Percentiles rank a stretch among this genome's conserved stretches.
phyloP scores from a whole-genome alignment of 2,797 vertebrate genomes.

The Muscicapa striata region DNA sequence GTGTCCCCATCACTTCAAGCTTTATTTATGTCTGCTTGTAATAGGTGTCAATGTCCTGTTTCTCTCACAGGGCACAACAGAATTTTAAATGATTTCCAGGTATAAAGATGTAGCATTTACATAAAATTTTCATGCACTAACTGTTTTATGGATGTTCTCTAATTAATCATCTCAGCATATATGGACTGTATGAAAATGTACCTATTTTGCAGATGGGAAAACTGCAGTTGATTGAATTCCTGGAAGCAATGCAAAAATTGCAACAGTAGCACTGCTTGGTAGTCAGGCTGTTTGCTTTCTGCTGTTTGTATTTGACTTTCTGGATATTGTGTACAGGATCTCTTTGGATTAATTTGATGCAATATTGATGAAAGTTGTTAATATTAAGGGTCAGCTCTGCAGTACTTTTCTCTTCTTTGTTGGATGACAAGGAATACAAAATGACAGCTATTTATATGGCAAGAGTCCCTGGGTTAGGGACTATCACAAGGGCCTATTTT shows the following conservation, averaged over 20 bases:
- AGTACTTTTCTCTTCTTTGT: not conserved
- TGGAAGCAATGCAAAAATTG: not conserved
- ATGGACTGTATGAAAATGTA: not conserved
- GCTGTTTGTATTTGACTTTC: not conserved
- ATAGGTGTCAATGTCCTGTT: not conserved
- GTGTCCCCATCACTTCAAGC: not conserved
- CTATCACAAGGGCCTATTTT: not conserved
- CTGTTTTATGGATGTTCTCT: not conserved
- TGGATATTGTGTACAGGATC: not conserved
- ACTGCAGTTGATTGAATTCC: not conserved
- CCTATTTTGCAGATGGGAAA: not conserved
- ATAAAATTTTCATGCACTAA: not conserved
- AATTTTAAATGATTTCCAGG: not conserved
- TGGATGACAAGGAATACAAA: not conserved
- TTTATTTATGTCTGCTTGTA: not conserved
- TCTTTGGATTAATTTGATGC: not conserved
- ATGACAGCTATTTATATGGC: not conserved
- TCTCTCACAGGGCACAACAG: rapidly evolving
- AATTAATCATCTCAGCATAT: not conserved
- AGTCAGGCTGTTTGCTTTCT: not conserved
- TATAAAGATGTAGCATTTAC: not conserved
- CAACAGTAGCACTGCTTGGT: not conserved
- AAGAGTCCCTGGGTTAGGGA: not conserved
- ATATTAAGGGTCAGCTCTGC: not conserved
- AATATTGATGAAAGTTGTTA: not conserved